phyloP scores from a whole-genome alignment of 2,797 vertebrate genomes.

The Microctenopoma lineatum region DNA sequence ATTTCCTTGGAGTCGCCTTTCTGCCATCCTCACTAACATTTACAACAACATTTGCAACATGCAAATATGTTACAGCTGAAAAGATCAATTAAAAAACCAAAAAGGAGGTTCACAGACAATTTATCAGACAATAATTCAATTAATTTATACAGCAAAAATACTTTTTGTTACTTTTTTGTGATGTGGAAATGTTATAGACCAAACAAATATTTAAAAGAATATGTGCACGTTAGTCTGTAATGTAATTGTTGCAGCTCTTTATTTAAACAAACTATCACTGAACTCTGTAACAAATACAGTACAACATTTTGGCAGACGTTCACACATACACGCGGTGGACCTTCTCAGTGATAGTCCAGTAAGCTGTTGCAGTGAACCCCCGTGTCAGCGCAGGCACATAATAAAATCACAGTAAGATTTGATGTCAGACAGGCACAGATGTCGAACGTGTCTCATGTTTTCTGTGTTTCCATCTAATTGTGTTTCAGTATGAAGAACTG shows the following conservation, averaged over 20 bases:
- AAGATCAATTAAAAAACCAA: neutral
- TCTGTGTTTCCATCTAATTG: slow-evolving; percentile 58
- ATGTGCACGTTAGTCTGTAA: neutral
- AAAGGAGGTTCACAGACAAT: neutral
- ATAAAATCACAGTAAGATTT: slow-evolving; percentile 60
- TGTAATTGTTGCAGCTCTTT: neutral
- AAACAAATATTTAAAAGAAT: neutral
- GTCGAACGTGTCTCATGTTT: slow-evolving; percentile 63
- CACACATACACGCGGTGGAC: slow-evolving; percentile 6
- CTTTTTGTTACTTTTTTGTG: neutral
- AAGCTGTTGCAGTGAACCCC: slow-evolving; percentile 9
- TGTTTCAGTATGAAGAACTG: slow-evolving; percentile 87
- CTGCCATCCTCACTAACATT: neutral
- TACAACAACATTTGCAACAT: neutral
- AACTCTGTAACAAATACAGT: neutral
- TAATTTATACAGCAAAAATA: neutral
- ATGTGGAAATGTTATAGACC: too few relatives aligned
- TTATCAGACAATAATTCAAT: neutral
- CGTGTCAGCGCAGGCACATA: slow-evolving; percentile 41
- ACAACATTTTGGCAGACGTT: neutral
- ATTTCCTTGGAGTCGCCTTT: neutral
- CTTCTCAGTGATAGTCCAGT: slow-evolving; percentile 10
- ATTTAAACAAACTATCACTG: neutral
- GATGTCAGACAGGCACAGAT: slow-evolving; percentile 65
- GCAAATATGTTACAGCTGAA: neutral